Base-by-base conservation (phyloP, 2,113 vertebrate genomes). In the Podarcis raffonei region DNA sequence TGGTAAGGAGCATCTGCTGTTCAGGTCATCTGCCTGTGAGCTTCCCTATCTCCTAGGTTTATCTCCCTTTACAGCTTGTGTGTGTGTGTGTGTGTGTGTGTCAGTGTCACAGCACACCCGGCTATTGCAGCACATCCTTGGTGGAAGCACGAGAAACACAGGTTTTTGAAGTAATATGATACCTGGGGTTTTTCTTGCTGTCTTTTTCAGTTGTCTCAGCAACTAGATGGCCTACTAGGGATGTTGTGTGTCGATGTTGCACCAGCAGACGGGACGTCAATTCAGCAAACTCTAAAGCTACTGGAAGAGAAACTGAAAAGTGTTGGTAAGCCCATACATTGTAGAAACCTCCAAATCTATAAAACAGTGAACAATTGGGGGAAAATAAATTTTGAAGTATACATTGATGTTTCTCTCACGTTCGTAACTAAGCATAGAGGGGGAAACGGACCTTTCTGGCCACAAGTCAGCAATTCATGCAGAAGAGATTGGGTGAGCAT, bases 241-340 rank as follows among this genome's bases (percentile, higher is more conserved):
- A 99, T 99, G 98, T 97, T 99, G 95, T 99, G 99, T 95, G 98
- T 98, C 83, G 99, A 99, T 85, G 99, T 99, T 87, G 98, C 98
- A 90, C 98, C 98, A 90, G 97, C 98, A 85, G 99, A 99, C 92
- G 99, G 98, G 93, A 98, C 98, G 87, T 98, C 98, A 71, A 98
- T 99, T 96, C 99, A 99, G 95, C 99, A 99, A 90, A 99, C 98
- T 89, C 97, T 99, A 94, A 99, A 99, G 96, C 97, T 99, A 90
- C 96, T 99, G 95, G 99, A 99, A 97, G 99, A 99, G 97, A 99
- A 99, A 93, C 97, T 99, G 85, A 99, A 99, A 96, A 98, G 97
- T 92, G 99, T 99, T 83, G 99, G 99, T 99, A 95, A 95, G 98
- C 93, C 48, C 93, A 93, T 92, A 66, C 91, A 93, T 90, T 91